Conservation (phyloP, 2,797 vertebrate genomes). For the Numenius phaeopus region DNA sequence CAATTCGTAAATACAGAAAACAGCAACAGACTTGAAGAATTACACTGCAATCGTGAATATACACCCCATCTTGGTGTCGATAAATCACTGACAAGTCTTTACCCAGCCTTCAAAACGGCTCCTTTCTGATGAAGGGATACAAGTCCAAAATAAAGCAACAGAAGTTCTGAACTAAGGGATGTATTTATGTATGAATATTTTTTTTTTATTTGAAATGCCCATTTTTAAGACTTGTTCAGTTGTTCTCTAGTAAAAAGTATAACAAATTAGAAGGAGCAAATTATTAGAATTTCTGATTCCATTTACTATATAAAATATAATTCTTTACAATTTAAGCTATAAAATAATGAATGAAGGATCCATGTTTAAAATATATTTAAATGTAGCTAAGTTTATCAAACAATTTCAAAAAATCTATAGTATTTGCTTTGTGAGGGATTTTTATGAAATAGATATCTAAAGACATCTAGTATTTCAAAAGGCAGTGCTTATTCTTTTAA, state of each 20-base stretch:
- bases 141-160: neutral
- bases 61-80: conserved; percentile 37
- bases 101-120: conserved; percentile 57
- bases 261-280: neutral
- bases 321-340: neutral
- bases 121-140: conserved; percentile 4
- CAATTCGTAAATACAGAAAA: neutral
- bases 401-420: no score
- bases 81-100: conserved; percentile 65
- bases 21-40: conserved; percentile 32
- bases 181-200: neutral
- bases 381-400: neutral
- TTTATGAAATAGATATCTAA: neutral
- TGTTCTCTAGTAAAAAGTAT: neutral
- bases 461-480: neutral
- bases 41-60: conserved; percentile 63
- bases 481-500: neutral
- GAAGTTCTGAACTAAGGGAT: neutral
- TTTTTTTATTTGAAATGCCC: neutral
- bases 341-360: neutral
- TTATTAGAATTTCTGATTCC: neutral
- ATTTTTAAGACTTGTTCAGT: neutral
- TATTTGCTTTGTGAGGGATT: neutral
- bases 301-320: neutral
- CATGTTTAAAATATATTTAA: neutral